Conservation (phyloP, 2,888 invertebrate genomes). For the Epirrita christyi region DNA sequence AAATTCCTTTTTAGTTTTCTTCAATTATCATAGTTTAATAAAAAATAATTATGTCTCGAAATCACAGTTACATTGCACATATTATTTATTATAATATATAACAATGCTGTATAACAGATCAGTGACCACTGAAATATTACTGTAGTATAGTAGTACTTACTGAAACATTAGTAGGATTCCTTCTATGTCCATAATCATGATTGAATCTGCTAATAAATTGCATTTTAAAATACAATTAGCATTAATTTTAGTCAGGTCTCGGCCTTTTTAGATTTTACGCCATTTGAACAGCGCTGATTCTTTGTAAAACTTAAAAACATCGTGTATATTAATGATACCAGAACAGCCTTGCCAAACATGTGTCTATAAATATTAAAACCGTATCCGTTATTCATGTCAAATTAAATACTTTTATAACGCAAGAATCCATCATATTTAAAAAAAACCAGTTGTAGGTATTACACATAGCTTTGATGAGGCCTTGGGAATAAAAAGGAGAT, state of each 20-base stretch:
- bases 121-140: no score
- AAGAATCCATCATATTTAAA: conserved; percentile 25
- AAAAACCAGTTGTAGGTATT: conserved; percentile 1
- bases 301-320: not conserved
- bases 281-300: no score
- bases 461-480: conserved; percentile 15
- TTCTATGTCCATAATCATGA: no score
- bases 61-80: no score
- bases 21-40: no score
- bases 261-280: no score
- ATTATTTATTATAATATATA: no score
- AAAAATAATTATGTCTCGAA: no score
- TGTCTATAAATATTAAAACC: conserved; percentile 34
- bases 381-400: conserved; percentile 34
- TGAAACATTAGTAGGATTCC: no score
- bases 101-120: no score
- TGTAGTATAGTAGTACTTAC: no score
- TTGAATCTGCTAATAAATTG: conserved; percentile 7
- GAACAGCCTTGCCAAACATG: conserved; percentile 26
- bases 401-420: conserved; percentile 28
- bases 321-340: conserved; percentile 16
- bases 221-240: not conserved
- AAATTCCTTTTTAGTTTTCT: no score
- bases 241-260: not conserved
- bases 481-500: conserved; percentile 16